These are phyloP conservation scores for Schlechtendalia chinensis DNA, from an alignment of 1,140 invertebrate genomes.

Conservation along the genomic window DNA sequence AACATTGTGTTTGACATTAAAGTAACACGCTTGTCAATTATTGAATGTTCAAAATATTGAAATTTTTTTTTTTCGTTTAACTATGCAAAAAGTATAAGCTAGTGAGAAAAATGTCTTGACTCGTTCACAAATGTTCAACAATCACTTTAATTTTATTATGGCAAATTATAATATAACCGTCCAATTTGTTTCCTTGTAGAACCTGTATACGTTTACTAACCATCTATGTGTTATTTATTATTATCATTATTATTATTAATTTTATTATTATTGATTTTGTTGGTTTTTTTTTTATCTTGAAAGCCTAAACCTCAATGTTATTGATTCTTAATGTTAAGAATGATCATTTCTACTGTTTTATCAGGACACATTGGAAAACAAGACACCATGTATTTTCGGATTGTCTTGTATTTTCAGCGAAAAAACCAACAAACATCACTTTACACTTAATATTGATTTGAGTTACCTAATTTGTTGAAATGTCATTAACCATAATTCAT, in stretches of 20 bases:
- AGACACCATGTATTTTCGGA: not conserved
- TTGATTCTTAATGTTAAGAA: not conserved
- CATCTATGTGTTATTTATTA: not conserved
- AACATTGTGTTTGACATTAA: not conserved
- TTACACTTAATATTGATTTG: not conserved
- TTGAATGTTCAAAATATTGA: not conserved
- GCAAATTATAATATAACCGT: slow-evolving; percentile 14
- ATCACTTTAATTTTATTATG: not conserved
- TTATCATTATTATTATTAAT: not conserved
- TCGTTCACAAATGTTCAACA: not conserved
- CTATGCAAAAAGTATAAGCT: too few relatives aligned
- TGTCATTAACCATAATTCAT: not conserved
- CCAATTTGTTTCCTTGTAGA: slow-evolving; percentile 20
- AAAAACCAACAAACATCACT: not conserved
- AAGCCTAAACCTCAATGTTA: not conserved
- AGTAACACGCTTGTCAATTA: not conserved
- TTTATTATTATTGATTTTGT: slow-evolving; percentile 10
- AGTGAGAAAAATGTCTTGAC: too few relatives aligned
- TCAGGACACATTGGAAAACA: too few relatives aligned
- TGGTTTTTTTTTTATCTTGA: not conserved
- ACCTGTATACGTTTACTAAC: not conserved
- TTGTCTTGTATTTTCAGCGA: not conserved
- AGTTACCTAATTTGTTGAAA: slow-evolving; percentile 26
- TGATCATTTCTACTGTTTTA: too few relatives aligned
- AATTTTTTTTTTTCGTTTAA: not conserved